These are phyloP conservation scores for Tapirus terrestris DNA, from an alignment of 2,113 vertebrate genomes.

Conservation along the genomic window DNA sequence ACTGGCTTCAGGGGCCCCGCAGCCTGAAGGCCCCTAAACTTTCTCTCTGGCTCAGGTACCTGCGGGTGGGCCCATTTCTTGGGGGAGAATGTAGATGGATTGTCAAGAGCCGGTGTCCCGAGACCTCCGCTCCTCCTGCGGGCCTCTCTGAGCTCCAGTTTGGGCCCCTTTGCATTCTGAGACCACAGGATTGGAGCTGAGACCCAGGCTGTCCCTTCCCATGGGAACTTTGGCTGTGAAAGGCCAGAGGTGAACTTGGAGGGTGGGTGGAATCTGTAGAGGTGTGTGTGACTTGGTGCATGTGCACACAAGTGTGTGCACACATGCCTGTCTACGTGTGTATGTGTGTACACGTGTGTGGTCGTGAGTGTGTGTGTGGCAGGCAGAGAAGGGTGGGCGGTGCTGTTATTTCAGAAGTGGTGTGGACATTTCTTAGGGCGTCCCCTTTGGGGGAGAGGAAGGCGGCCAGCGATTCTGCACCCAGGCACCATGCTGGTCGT, in stretches of 20 bases:
- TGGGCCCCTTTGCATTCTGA: neutral
- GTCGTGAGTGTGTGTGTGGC: rapidly evolving
- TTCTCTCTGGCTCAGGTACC: neutral
- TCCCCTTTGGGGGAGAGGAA: neutral
- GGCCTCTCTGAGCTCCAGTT: rapidly evolving
- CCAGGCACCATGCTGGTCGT: rapidly evolving
- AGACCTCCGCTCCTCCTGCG: rapidly evolving
- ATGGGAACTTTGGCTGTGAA: neutral
- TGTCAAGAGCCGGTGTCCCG: rapidly evolving
- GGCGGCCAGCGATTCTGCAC: rapidly evolving
- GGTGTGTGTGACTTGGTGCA: neutral
- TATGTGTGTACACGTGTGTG: rapidly evolving
- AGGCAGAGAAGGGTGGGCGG: neutral
- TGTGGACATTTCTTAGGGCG: too few relatives aligned
- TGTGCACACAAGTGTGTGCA: neutral
- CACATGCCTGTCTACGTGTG: too few relatives aligned
- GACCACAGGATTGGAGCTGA: rapidly evolving
- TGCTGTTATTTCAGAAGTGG: neutral
- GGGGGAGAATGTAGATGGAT: neutral
- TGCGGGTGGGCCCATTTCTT: neutral
- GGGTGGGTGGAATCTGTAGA: neutral
- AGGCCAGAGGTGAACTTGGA: neutral
- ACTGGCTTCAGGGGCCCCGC: neutral
- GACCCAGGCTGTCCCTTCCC: too few relatives aligned
- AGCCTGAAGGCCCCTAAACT: neutral